These are phyloP conservation scores for Lacerta viridis DNA, from an alignment of 2,797 vertebrate genomes.

Conservation along the genomic window DNA sequence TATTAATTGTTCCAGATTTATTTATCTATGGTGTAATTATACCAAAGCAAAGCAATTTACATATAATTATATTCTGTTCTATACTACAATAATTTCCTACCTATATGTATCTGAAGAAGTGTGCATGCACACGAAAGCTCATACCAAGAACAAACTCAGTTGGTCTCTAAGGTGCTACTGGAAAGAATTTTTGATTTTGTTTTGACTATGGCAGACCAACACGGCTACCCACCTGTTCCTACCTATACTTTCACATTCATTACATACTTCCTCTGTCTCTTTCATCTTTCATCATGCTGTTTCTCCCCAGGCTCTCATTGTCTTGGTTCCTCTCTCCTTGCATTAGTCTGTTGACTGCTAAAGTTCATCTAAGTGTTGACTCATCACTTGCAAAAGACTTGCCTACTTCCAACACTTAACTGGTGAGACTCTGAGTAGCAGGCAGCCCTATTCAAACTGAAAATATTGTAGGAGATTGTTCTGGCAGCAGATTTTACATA, in stretches of 20 bases:
- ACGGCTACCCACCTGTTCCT: too few species aligned
- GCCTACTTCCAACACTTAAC: neutral
- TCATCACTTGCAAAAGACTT: conserved; percentile 10
- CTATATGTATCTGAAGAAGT: too few species aligned
- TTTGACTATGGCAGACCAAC: too few species aligned
- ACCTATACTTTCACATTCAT: neutral
- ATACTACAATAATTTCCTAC: neutral
- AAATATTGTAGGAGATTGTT: neutral
- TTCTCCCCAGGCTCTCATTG: neutral
- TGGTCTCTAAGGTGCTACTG: too few species aligned
- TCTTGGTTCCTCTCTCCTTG: conserved; percentile 2
- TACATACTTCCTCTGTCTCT: neutral
- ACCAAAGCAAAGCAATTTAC: neutral
- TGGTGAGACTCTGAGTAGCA: neutral
- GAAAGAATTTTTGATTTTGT: too few species aligned
- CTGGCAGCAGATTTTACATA: neutral
- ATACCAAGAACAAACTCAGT: too few species aligned
- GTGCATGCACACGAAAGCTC: too few species aligned
- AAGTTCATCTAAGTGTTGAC: neutral
- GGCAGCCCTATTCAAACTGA: accelerated
- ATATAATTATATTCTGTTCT: neutral
- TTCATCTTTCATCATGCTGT: neutral
- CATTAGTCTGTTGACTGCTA: neutral
- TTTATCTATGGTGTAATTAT: neutral
- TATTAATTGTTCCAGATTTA: neutral